Evolutionary conservation across 2,797 vertebrate genomes (phyloP).

Genomic region (Pagetopsis macropterus): DNA sequence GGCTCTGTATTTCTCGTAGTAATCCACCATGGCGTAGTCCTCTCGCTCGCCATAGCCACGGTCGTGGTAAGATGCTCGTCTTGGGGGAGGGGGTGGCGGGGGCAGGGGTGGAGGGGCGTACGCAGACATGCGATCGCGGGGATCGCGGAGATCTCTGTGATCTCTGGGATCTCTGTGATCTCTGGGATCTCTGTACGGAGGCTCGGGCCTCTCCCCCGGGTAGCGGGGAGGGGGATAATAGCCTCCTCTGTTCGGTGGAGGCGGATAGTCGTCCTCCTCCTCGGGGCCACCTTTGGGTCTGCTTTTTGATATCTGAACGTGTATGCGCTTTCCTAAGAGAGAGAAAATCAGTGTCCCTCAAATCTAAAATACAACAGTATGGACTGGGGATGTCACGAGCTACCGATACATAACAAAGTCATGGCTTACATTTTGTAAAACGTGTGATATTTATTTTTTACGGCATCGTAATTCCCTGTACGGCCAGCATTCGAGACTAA

Average conservation of each 20-base stretch:
- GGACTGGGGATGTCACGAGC: not conserved
- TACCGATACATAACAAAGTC: no score
- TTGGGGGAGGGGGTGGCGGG: constrained; percentile 75
- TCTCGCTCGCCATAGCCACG: constrained; percentile 71
- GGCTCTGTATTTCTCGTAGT: constrained; percentile 85
- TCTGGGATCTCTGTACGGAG: constrained; percentile 63
- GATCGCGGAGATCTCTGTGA: no score
- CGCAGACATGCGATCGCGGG: constrained; percentile 59
- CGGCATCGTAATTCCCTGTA: no score
- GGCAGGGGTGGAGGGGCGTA: constrained; percentile 77
- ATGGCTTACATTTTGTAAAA: no score
- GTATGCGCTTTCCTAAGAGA: constrained; percentile 91
- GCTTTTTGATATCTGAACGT: constrained; percentile 95
- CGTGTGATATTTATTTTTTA: no score
- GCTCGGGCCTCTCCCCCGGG: constrained; percentile 74
- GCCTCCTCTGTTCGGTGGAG: constrained; percentile 72
- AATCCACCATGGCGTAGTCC: constrained; percentile 79
- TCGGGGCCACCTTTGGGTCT: constrained; percentile 86
- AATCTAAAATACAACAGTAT: not conserved
- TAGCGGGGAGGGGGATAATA: constrained; percentile 79
- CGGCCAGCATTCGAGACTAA: no score
- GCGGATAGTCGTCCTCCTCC: constrained; percentile 84
- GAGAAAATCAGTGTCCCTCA: constrained; percentile 32
- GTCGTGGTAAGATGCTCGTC: constrained; percentile 74
- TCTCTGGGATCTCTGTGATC: no score